Percentiles rank a stretch among this genome's conserved stretches.
These are phyloP conservation scores for Elmis aenea DNA, from an alignment of 2,888 invertebrate species.

Conservation along the genomic window DNA sequence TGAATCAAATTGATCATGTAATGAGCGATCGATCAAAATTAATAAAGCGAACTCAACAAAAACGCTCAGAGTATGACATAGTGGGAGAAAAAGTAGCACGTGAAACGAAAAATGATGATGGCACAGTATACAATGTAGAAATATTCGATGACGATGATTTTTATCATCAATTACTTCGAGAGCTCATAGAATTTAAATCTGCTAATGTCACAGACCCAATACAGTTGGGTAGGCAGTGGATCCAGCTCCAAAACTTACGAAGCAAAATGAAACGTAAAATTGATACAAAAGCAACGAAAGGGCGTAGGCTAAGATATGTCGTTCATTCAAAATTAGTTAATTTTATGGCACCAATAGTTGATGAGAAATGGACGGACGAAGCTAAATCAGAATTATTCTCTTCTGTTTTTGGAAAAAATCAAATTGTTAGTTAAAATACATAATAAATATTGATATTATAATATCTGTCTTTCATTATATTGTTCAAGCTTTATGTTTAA, in stretches of 20 bases:
- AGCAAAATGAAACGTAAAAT: conserved; percentile 90
- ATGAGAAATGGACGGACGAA: conserved; percentile 67
- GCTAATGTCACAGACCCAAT: conserved; percentile 77
- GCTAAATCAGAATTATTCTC: conserved; percentile 75
- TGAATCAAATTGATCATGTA: conserved; percentile 82
- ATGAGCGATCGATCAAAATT: conserved; percentile 73
- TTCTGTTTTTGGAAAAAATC: conserved; percentile 70
- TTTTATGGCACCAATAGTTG: conserved; percentile 80
- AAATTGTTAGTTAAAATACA: conserved; percentile 9
- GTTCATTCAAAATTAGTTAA: conserved; percentile 83
- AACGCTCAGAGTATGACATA: conserved; percentile 68
- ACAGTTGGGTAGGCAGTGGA: conserved; percentile 84
- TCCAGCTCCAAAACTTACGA: conserved; percentile 84
- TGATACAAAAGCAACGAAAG: conserved; percentile 92
- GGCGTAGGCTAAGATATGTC: conserved; percentile 81
- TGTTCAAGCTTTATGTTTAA: no score
- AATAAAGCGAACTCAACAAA: conserved; percentile 72
- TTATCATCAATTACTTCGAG: conserved; percentile 87
- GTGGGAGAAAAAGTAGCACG: conserved; percentile 51
- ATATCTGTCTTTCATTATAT: no score
- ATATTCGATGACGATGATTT: conserved; percentile 97
- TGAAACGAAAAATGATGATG: conserved; percentile 13
- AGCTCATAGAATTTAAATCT: conserved; percentile 88
- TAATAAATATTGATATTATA: conserved; percentile 5
- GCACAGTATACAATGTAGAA: conserved; percentile 61